Base-by-base conservation (phyloP, 2,888 invertebrate genomes). In the Plagodis pulveraria region DNA sequence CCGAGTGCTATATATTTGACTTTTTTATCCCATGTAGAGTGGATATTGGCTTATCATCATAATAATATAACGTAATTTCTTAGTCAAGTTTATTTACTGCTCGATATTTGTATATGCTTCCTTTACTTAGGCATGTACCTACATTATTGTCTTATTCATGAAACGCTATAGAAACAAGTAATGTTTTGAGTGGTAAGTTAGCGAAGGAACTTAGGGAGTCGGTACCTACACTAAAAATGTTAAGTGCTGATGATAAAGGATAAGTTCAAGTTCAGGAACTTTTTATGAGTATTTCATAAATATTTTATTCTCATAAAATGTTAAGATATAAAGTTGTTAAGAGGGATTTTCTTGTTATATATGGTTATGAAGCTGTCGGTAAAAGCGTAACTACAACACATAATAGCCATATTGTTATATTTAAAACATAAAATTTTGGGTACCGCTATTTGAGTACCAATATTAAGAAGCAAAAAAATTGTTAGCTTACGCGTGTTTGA, bases 131-230 rank as follows among this genome's bases (percentile, higher is more conserved):
- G 40, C 44, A 52, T 35, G 48, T 56, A 53, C 56, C 34, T 61
- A 56, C 35, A 33, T 43, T 50, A 55, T 58, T 64, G 55, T 59
- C 53, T 65, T 65, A 67, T 70, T 70, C 61, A 71, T 66, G 57
- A 54, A 60, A 53, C 50, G 56, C 62, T 59, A 68, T 72, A 62
- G 58, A 66, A 69, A 70, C 62, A 60, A 56, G 62, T 57, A 53
- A 43, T 62, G 59, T 65, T 67, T 66, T 66, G 72, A 76, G 72
- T 75, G 64, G 67, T 71, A 75, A 72, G 70, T 74, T 73, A 59
- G 58, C 59, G 46, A 56, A 58, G 63, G 58, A 70, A 69, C 64
- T 73, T 72, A 56, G 36, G 22, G 22, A 22, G 22, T 22, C 45
- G 46, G 55, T 50, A 48, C 40, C 10, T 40, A 10, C 46, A 59